Base-by-base conservation (phyloP, 2,888 invertebrate genomes). In the Hemaris fuciformis region DNA sequence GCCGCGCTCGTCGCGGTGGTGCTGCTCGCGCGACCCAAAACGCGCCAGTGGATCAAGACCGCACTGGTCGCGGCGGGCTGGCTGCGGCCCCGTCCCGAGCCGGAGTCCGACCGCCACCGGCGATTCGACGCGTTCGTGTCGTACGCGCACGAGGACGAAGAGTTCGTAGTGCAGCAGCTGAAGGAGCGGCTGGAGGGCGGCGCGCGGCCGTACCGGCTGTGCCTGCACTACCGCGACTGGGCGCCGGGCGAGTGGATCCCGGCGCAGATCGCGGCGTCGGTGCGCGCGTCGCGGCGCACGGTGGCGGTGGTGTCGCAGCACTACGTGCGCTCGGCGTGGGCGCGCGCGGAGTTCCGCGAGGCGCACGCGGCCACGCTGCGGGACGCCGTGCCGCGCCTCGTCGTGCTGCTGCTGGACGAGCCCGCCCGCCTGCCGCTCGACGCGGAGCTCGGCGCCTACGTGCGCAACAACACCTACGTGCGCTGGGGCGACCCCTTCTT, bases 401-500 rank as follows among this genome's bases (percentile, higher is more conserved):
- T 97, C n/a, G 87, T 97, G 10, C 94, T 95, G 70, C 95, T 96
- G 15, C 96, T 96, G 60, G 80, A 74, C 60, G 71, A 63, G 43
- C 72, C 75, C 23, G 88, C 94, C 1, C 88, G 91, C 38, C 93
- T 94, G 27, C 88, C 93, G 64, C 87, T 96, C 63, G 96, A 96
- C 74, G 71, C 66, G 3, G 89, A 96, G 56, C 94, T 95, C 76
- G 93, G 95, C 0, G 68, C 73, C 53, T 97, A 97, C 79, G 85
- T 97, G 5, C 93, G 93, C 64, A 95, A 94, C 83, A 96, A 96
- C 80, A 97, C 97, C 0, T 97, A 97, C 77, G 93, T 97, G 31
- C 95, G 95, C 74, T 96, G 96, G 96, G 96, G 95, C 10, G 96
- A 97, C 78, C 95, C 95, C 7, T 95, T 95, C 94, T 97, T 97